Evolutionary conservation across 2,797 vertebrate species (phyloP).

Genomic region (Chiroxiphia lanceolata): DNA sequence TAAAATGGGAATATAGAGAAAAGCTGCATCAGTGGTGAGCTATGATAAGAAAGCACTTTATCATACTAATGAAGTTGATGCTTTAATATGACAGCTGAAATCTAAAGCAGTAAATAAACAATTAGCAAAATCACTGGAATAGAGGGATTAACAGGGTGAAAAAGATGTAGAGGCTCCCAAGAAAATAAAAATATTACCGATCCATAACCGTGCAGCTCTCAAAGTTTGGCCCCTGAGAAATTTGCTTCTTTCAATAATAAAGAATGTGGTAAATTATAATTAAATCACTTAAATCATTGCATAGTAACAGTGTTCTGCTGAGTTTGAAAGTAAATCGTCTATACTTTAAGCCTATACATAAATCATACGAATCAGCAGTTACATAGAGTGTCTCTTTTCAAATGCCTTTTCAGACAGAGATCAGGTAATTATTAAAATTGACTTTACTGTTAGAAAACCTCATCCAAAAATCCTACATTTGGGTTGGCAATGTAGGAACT

Average conservation of each 20-base stretch:
- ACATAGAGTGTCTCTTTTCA: neutral
- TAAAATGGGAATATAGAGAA: neutral
- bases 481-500: neutral
- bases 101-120: constrained; percentile 3
- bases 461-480: neutral
- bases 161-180: neutral
- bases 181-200: constrained; percentile 6
- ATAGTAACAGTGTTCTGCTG: neutral
- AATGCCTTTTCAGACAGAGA: neutral
- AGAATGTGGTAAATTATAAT: neutral
- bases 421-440: neutral
- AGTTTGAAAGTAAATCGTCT: neutral
- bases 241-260: neutral
- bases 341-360: neutral
- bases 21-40: neutral
- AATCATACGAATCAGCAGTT: neutral
- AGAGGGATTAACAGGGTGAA: neutral
- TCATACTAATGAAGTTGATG: neutral
- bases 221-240: neutral
- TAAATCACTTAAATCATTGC: neutral
- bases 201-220: neutral
- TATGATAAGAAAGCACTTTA: neutral
- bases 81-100: neutral
- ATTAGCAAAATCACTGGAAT: neutral
- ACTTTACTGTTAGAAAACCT: neutral